phyloP scores from a whole-genome alignment of 1,140 invertebrate genomes.

The Ganaspis sp. region DNA sequence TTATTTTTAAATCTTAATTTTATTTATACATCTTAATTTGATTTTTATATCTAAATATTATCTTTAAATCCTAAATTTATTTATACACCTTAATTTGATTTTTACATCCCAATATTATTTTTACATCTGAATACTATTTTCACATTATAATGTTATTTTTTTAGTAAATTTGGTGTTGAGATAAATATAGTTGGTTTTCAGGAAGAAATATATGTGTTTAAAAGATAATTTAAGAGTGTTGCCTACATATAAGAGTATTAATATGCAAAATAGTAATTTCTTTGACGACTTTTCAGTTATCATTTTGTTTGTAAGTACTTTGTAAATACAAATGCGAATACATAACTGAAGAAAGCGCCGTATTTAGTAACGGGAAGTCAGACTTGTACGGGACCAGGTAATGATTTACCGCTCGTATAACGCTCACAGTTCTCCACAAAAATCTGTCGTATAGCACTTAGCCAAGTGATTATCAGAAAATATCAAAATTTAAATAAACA shows the following conservation, averaged over 20 bases:
- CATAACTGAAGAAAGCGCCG: conserved; percentile 39
- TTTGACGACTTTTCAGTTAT: conserved; percentile 6
- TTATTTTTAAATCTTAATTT: too few species aligned
- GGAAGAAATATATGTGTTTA: too few species aligned
- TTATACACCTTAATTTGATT: too few species aligned
- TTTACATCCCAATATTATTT: too few species aligned
- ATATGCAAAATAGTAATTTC: conserved; percentile 6
- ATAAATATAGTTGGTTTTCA: too few species aligned
- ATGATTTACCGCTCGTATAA: conserved; percentile 66
- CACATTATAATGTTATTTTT: too few species aligned
- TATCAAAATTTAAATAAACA: background rate
- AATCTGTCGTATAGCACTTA: conserved; percentile 43
- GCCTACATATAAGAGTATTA: background rate
- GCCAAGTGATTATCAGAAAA: conserved; percentile 35
- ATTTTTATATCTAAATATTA: too few species aligned
- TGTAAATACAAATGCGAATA: conserved; percentile 14
- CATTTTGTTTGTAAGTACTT: conserved; percentile 7
- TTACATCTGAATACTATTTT: too few species aligned
- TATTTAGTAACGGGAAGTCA: conserved; percentile 65
- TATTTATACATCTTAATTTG: too few species aligned
- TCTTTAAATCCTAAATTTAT: too few species aligned
- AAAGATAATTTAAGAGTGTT: too few species aligned
- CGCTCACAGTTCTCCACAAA: conserved; percentile 45
- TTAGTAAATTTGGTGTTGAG: too few species aligned
- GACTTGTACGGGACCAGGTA: conserved; percentile 57